A percentile compares a stretch with the other conserved stretches of the same genome.
These are phyloP conservation scores for Eueremaeus valkanovi DNA, from an alignment of 2,888 invertebrate species.

Conservation along the genomic window DNA sequence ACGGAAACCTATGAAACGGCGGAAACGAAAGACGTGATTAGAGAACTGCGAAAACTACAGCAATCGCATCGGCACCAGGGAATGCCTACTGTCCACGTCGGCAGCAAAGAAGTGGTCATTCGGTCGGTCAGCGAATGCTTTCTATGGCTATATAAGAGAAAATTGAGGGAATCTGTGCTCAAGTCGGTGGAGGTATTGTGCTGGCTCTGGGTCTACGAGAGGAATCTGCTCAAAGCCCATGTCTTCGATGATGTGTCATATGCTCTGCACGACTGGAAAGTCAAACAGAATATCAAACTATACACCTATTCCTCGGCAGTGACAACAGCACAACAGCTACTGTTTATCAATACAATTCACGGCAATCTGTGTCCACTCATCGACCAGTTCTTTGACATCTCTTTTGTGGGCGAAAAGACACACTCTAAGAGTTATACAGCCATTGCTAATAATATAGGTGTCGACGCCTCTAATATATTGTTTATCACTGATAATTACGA, in stretches of 20 bases:
- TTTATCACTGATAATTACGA: conserved; percentile 39
- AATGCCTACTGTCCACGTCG: background rate
- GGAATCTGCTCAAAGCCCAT: conserved; percentile 24
- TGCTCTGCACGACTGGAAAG: conserved; percentile 38
- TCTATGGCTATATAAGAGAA: conserved; percentile 34
- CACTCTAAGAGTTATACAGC: conserved; percentile 37
- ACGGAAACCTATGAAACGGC: conserved; percentile 2
- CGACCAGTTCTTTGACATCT: conserved; percentile 35
- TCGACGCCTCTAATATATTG: conserved; percentile 23
- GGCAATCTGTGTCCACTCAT: conserved; percentile 39
- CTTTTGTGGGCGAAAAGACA: conserved; percentile 32
- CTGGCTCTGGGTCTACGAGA: conserved; percentile 43
- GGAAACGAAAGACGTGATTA: conserved; percentile 27
- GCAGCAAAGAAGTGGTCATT: background rate
- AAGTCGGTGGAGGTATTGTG: conserved; percentile 41
- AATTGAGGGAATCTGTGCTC: conserved; percentile 11
- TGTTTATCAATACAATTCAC: conserved; percentile 39
- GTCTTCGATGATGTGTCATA: conserved; percentile 41
- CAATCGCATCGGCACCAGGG: no score
- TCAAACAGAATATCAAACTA: conserved; percentile 28
- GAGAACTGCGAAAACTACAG: background rate
- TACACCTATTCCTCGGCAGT: conserved; percentile 40
- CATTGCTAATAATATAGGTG: conserved; percentile 20
- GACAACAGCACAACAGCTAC: conserved; percentile 37
- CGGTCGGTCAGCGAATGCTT: conserved; percentile 26